A percentile compares a stretch with the other conserved stretches of the same genome.
Conservation (phyloP, 2,113 vertebrate species). For the Asarcornis scutulata region DNA sequence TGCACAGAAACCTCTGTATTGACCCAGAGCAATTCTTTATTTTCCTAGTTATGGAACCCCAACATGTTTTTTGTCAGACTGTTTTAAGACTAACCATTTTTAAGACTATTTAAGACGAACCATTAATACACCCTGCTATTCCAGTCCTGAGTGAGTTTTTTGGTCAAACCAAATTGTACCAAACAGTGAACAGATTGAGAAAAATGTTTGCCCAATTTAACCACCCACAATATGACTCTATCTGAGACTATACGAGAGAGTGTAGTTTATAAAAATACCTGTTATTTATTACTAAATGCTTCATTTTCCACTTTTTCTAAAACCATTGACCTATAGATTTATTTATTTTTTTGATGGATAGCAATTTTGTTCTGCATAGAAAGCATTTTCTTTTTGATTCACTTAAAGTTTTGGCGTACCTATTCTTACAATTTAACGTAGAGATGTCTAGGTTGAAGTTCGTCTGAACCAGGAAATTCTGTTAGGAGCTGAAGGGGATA, state of each 20-base stretch:
- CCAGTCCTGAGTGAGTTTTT: background rate
- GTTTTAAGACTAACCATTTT: background rate
- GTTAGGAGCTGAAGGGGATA: slow-evolving; percentile 18
- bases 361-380: background rate
- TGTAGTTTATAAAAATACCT: background rate
- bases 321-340: background rate
- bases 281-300: background rate
- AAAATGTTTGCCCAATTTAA: background rate
- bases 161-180: background rate
- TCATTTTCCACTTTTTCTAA: background rate
- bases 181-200: background rate
- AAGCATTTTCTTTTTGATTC: background rate
- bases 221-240: background rate
- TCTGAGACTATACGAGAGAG: background rate
- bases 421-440: background rate
- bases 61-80: background rate
- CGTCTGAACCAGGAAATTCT: slow-evolving; percentile 18
- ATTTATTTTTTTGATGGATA: background rate
- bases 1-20: background rate
- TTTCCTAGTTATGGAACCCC: background rate
- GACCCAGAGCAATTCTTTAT: background rate
- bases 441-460: background rate
- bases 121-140: background rate
- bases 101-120: background rate
- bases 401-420: background rate